Evolutionary conservation across 2,797 vertebrate species (phyloP).

Genomic region (Sebastes steindachneri): DNA sequence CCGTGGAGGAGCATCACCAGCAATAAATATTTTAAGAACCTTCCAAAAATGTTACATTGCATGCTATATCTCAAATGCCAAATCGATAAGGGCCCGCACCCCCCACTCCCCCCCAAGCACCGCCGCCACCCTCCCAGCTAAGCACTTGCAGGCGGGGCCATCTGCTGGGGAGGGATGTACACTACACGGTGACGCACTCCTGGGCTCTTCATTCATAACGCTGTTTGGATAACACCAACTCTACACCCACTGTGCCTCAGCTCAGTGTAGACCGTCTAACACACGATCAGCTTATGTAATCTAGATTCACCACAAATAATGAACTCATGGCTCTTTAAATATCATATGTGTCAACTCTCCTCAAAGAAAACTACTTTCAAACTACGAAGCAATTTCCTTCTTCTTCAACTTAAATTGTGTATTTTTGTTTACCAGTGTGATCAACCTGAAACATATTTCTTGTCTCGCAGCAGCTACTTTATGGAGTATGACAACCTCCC

Average conservation of each 20-base stretch:
- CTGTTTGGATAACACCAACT: constrained; percentile 37
- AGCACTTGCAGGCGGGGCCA: constrained; percentile 81
- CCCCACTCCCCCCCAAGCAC: not conserved
- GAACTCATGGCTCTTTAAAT: constrained; percentile 1
- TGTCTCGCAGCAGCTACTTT: not conserved
- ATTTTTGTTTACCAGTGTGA: not conserved
- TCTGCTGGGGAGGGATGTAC: constrained; percentile 81
- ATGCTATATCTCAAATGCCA: constrained; percentile 69
- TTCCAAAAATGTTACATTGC: constrained; percentile 70
- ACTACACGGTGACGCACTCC: constrained; percentile 77
- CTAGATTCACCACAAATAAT: not conserved
- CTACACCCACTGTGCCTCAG: constrained; percentile 8
- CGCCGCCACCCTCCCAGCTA: constrained; percentile 18
- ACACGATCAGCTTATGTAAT: constrained; percentile 17
- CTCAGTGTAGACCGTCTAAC: not conserved
- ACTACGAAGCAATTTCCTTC: not conserved
- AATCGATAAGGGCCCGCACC: constrained; percentile 47
- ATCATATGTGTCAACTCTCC: not conserved
- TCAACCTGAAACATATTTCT: not conserved
- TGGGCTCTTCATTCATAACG: constrained; percentile 68
- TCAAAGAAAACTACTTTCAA: not conserved
- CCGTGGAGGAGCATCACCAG: constrained; percentile 64
- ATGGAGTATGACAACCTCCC: not conserved
- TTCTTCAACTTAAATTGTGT: not conserved
- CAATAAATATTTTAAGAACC: constrained; percentile 72